phyloP scores from a whole-genome alignment of 2,113 vertebrate genomes.

The Eonycteris spelaea region DNA sequence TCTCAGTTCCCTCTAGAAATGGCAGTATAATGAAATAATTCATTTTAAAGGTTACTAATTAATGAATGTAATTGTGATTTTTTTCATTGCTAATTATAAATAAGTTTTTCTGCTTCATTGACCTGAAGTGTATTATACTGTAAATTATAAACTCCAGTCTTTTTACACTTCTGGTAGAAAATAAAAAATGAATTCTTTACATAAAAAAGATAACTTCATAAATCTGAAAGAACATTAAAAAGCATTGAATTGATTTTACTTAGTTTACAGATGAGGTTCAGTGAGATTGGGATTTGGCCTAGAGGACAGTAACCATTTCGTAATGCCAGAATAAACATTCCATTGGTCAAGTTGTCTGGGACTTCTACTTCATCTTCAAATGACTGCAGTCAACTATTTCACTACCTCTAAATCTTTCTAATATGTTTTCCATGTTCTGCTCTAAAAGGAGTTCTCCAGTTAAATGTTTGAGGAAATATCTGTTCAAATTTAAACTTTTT shows the following conservation, averaged over 20 bases:
- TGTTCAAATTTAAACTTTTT: background rate
- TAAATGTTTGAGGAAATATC: constrained; percentile 28
- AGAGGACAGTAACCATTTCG: background rate
- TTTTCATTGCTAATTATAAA: background rate
- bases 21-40: background rate
- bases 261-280: background rate
- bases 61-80: background rate
- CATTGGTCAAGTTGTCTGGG: background rate
- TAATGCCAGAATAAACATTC: background rate
- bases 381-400: background rate
- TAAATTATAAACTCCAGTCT: background rate
- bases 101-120: background rate
- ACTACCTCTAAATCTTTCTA: background rate
- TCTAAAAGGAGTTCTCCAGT: background rate
- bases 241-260: background rate
- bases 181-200: background rate
- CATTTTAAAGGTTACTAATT: background rate
- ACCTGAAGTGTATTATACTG: background rate
- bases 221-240: background rate
- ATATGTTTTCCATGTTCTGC: background rate
- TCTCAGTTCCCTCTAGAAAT: background rate
- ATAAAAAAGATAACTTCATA: background rate
- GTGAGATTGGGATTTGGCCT: background rate
- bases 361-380: background rate
- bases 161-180: background rate